Percentiles rank a stretch among this genome's conserved stretches.
These are phyloP conservation scores for Bovichtus diacanthus DNA, from an alignment of 2,797 vertebrate genomes.

Conservation along the genomic window DNA sequence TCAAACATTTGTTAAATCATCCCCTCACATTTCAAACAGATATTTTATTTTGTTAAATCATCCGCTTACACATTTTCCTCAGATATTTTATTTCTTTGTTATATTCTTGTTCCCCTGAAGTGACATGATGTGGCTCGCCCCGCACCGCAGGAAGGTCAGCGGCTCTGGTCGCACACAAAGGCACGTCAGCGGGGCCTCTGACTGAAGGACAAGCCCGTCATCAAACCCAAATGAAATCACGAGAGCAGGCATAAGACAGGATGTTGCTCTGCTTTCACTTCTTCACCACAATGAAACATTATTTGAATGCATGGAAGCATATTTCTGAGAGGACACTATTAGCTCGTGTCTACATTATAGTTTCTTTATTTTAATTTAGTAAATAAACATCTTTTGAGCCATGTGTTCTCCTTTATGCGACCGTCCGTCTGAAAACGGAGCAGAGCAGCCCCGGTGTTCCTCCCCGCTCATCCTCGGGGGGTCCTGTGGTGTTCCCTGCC, in stretches of 20 bases:
- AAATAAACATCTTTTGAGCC: not conserved
- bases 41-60: slow-evolving; percentile 1
- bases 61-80: no score
- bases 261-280: slow-evolving; percentile 10
- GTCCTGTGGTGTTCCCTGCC: slow-evolving; percentile 7
- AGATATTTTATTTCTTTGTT: slow-evolving; percentile 4
- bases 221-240: slow-evolving; percentile 41
- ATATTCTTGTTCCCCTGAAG: slow-evolving; percentile 3
- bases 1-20: slow-evolving; percentile 9
- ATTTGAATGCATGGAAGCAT: slow-evolving; percentile 4
- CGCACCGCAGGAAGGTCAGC: slow-evolving; percentile 26
- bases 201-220: slow-evolving; percentile 35
- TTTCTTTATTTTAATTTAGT: not conserved
- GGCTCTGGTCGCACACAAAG: slow-evolving; percentile 8
- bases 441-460: not conserved
- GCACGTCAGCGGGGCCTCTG: slow-evolving; percentile 26
- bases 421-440: not conserved
- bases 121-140: not conserved
- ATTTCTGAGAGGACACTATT: not conserved
- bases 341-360: not conserved
- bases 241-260: slow-evolving; percentile 11
- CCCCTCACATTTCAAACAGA: no score
- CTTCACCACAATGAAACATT: slow-evolving; percentile 9
- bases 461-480: not conserved
- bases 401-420: not conserved